phyloP scores from a whole-genome alignment of 2,888 invertebrate species.

The Plagodis dolabraria region DNA sequence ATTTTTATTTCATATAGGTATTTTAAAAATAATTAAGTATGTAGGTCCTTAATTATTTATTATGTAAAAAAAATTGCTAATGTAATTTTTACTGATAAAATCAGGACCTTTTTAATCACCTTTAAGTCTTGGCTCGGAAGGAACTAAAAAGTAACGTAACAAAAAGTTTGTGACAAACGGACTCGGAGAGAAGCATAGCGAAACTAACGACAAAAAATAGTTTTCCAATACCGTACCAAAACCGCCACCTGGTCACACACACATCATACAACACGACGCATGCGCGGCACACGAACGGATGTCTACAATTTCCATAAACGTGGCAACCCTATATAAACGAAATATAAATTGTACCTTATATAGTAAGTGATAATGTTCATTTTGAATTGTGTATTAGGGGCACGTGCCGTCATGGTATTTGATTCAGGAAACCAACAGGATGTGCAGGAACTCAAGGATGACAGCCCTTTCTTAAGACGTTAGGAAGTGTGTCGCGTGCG shows the following conservation, averaged over 20 bases:
- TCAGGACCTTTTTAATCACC: too few relatives aligned
- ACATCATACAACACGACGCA: constrained; percentile 60
- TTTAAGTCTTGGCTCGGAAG: too few relatives aligned
- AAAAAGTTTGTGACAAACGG: too few relatives aligned
- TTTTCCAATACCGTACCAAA: constrained; percentile 1
- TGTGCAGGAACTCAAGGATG: constrained; percentile 67
- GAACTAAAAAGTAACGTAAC: too few relatives aligned
- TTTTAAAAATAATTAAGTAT: too few relatives aligned
- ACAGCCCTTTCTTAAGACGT: constrained; percentile 62
- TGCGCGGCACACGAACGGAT: constrained; percentile 77
- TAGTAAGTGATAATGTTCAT: constrained; percentile 16
- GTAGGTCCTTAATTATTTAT: too few relatives aligned
- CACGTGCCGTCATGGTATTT: constrained; percentile 66
- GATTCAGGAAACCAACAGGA: constrained; percentile 66
- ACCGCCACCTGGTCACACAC: constrained; percentile 61
- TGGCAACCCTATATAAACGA: constrained; percentile 35
- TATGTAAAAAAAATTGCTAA: too few relatives aligned
- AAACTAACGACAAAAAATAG: too few relatives aligned
- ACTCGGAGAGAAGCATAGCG: not conserved
- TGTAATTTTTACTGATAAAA: too few relatives aligned
- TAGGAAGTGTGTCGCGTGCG: constrained; percentile 34
- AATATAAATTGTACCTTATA: constrained; percentile 35
- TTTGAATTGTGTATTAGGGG: constrained; percentile 29
- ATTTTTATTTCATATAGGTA: too few relatives aligned
- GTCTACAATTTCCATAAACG: constrained; percentile 69